These are phyloP conservation scores for Centropyge bicolor DNA, from an alignment of 2,797 vertebrate species.

Conservation along the genomic window DNA sequence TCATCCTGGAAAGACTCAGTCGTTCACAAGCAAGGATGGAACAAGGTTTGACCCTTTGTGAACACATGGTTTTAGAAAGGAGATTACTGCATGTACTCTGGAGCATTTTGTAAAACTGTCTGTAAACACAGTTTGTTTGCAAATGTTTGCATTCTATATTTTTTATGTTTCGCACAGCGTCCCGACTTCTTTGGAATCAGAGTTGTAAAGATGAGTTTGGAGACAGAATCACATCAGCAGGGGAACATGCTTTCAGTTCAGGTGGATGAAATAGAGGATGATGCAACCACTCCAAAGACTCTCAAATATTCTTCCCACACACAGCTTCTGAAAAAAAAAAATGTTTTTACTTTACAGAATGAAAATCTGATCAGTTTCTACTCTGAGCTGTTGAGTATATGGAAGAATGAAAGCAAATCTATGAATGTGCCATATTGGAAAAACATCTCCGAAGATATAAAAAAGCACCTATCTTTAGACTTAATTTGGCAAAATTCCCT, in stretches of 20 bases:
- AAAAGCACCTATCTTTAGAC: background rate
- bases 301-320: constrained; percentile 18
- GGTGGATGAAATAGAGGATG: constrained; percentile 40
- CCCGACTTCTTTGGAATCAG: too few relatives aligned
- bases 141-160: too few relatives aligned
- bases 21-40: too few relatives aligned
- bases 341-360: background rate
- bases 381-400: background rate
- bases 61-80: too few relatives aligned
- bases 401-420: constrained; percentile 1
- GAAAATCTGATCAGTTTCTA: constrained; percentile 20
- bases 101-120: too few relatives aligned
- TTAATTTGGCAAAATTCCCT: background rate
- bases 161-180: too few relatives aligned
- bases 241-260: constrained; percentile 27
- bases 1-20: too few relatives aligned
- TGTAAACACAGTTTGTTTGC: too few relatives aligned
- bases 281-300: constrained; percentile 41
- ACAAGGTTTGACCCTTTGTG: too few relatives aligned
- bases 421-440: background rate
- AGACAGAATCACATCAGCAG: constrained; percentile 49
- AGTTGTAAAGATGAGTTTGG: constrained; percentile 42
- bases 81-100: too few relatives aligned
- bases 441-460: constrained; percentile 2
- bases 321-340: background rate